These are phyloP conservation scores for Molorchus minor DNA, from an alignment of 2,888 invertebrate species.

Conservation along the genomic window DNA sequence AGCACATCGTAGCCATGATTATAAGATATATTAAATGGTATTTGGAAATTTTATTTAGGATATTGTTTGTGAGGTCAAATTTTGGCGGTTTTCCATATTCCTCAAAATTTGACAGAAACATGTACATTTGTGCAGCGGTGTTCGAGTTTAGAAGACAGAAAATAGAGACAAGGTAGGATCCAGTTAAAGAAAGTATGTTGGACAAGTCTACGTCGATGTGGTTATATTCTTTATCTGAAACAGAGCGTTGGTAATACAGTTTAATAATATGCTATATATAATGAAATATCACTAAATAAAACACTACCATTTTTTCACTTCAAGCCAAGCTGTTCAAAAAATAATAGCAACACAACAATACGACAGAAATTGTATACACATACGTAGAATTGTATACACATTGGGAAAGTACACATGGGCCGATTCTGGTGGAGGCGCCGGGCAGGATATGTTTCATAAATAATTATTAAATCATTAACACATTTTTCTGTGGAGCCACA, in stretches of 20 bases:
- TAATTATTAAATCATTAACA: too few species aligned
- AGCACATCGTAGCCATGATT: constrained; percentile 9
- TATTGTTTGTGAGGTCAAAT: constrained; percentile 26
- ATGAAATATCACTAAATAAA: too few species aligned
- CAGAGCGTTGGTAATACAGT: background rate
- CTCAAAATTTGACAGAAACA: constrained; percentile 27
- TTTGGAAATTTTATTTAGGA: constrained; percentile 26
- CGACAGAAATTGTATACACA: too few species aligned
- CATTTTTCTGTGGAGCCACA: too few species aligned
- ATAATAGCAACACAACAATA: too few species aligned
- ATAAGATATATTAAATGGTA: constrained; percentile 28
- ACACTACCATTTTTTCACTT: too few species aligned
- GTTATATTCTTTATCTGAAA: constrained; percentile 23
- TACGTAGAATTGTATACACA: too few species aligned
- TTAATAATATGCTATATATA: background rate
- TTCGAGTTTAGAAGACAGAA: constrained; percentile 21
- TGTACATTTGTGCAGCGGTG: constrained; percentile 23
- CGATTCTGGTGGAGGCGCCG: too few species aligned
- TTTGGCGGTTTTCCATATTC: constrained; percentile 29
- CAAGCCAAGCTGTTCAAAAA: too few species aligned
- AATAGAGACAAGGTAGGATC: constrained; percentile 12
- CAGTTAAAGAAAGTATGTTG: constrained; percentile 23
- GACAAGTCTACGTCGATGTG: constrained; percentile 25
- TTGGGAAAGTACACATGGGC: too few species aligned
- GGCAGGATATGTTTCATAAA: too few species aligned